A percentile compares a stretch with the other conserved stretches of the same genome.
phyloP scores from a whole-genome alignment of 2,113 vertebrate genomes.

The Ailurus styani region DNA sequence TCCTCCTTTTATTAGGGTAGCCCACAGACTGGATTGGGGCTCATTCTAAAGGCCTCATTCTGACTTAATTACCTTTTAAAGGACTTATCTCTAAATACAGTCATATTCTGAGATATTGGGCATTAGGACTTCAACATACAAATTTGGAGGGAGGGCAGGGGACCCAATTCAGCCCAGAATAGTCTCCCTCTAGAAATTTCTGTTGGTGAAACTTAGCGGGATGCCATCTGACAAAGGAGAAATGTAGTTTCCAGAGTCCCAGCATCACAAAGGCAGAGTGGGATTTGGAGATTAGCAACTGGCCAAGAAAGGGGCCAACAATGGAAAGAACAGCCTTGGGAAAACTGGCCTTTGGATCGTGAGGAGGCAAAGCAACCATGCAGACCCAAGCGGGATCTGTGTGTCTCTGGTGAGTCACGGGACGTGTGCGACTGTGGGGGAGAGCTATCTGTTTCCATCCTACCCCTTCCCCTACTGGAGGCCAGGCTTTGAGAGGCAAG shows the following conservation, averaged over 20 bases:
- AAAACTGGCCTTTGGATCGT: background rate
- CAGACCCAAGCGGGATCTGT: too few species aligned
- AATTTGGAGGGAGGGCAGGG: background rate
- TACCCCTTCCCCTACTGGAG: accelerated
- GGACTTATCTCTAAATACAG: background rate
- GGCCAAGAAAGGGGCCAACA: background rate
- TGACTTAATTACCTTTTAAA: background rate
- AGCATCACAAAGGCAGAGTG: background rate
- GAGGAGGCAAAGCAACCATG: background rate
- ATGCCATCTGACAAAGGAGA: background rate
- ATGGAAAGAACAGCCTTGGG: background rate
- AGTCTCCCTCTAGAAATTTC: background rate
- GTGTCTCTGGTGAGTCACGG: background rate
- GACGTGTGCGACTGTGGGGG: background rate
- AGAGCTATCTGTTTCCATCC: background rate
- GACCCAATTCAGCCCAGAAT: background rate
- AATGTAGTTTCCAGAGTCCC: background rate
- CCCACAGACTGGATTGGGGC: background rate
- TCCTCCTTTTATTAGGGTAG: background rate
- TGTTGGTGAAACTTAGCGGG: background rate
- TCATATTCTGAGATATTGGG: background rate
- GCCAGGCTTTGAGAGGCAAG: background rate
- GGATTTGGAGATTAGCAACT: background rate
- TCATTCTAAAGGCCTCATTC: background rate
- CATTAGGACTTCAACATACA: accelerated